These are phyloP conservation scores for Drosophila mimica DNA, from an alignment of 2,888 invertebrate species.

Conservation along the genomic window DNA sequence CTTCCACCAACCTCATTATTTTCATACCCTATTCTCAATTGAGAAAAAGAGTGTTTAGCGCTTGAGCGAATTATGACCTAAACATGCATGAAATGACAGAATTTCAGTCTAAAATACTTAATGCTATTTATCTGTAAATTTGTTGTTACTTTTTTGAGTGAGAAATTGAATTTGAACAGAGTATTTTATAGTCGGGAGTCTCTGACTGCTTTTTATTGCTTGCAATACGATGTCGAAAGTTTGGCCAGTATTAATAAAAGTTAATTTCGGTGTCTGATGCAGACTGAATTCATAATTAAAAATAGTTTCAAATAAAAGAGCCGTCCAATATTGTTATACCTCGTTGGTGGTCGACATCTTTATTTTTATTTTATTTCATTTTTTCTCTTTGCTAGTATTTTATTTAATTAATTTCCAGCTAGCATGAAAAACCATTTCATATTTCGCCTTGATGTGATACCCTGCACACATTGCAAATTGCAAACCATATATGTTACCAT, in stretches of 20 bases:
- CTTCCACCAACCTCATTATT: constrained; percentile 39
- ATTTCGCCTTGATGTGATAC: constrained; percentile 8
- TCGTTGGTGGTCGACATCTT: constrained; percentile 21
- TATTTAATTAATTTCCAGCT: constrained; percentile 65
- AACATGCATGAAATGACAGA: background rate
- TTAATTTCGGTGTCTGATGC: constrained; percentile 66
- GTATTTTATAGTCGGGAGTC: constrained; percentile 2
- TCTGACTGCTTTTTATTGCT: constrained; percentile 31
- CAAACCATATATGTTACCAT: background rate
- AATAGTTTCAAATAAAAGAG: constrained; percentile 65
- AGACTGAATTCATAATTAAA: constrained; percentile 73
- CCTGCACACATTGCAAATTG: background rate
- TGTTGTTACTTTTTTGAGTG: background rate
- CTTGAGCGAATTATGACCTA: background rate
- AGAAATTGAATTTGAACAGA: background rate
- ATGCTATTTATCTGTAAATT: background rate
- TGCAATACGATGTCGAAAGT: constrained; percentile 49
- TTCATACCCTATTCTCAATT: constrained; percentile 26
- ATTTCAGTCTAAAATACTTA: background rate
- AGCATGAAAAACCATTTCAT: constrained; percentile 26
- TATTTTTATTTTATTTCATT: background rate
- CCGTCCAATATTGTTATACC: constrained; percentile 9
- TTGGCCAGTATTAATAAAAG: constrained; percentile 66
- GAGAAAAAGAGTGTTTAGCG: background rate
- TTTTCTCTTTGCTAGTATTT: constrained; percentile 21